Percentiles rank a stretch among this genome's conserved stretches.
These are phyloP conservation scores for Delichon dasypus DNA, from an alignment of 2,797 vertebrate genomes.

Conservation along the genomic window DNA sequence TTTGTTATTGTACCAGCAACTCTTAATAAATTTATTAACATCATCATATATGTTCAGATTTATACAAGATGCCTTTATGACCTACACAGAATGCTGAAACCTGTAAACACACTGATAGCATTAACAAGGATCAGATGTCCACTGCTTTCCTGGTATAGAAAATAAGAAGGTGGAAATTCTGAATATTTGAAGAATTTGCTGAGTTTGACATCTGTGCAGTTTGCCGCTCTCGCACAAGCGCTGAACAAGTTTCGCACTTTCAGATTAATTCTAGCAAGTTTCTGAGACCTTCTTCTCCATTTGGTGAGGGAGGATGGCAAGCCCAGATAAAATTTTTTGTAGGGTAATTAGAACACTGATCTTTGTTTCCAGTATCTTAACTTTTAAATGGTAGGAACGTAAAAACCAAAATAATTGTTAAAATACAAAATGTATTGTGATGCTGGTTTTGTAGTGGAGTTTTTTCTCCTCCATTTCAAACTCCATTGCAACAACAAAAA, in stretches of 20 bases:
- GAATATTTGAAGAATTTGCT: neutral
- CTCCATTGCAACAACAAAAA: neutral
- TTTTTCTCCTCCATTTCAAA: neutral
- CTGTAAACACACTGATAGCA: neutral
- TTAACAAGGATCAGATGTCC: neutral
- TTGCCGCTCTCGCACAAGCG: accelerated
- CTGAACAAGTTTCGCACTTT: neutral
- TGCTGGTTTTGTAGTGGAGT: neutral
- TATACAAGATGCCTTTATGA: neutral
- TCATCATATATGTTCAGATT: neutral
- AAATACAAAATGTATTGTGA: neutral
- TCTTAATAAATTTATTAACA: neutral
- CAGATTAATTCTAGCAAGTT: neutral
- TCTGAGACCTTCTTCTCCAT: accelerated
- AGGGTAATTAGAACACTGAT: neutral
- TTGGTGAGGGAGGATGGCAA: neutral
- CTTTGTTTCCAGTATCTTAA: neutral
- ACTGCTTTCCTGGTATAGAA: neutral
- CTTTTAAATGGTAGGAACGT: neutral
- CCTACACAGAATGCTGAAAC: neutral
- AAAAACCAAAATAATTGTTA: neutral
- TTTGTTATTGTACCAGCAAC: neutral
- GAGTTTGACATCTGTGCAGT: accelerated
- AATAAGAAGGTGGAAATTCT: neutral
- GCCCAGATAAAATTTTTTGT: neutral